Conservation (phyloP, 2,888 invertebrate genomes). For the Leucophora obtusa region DNA sequence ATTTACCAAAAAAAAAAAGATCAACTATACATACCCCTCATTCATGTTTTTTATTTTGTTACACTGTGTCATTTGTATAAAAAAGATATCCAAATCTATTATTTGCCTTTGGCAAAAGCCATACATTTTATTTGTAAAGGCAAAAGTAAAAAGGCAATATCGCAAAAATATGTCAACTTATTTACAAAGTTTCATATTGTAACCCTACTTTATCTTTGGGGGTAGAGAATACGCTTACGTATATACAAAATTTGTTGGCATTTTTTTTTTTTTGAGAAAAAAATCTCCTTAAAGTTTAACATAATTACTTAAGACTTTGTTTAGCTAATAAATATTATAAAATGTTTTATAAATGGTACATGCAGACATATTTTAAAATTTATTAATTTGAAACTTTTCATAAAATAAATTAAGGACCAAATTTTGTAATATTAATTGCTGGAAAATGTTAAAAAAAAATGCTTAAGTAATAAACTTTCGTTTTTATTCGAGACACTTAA, state of each 20-base stretch:
- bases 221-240: neutral
- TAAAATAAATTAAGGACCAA: neutral
- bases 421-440: neutral
- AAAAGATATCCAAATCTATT: constrained; percentile 44
- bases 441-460: neutral
- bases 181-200: neutral
- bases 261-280: neutral
- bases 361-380: neutral
- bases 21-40: too few relatives aligned
- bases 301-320: neutral
- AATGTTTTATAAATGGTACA: neutral
- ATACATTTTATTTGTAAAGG: constrained; percentile 36
- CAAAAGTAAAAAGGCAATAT: neutral
- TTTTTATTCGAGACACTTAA: too few relatives aligned
- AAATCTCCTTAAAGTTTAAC: neutral
- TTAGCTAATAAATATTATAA: neutral
- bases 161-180: neutral
- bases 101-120: constrained; percentile 47
- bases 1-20: too few relatives aligned
- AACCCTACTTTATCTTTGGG: neutral
- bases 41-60: too few relatives aligned
- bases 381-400: neutral
- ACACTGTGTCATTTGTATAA: too few relatives aligned
- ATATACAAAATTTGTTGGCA: too few relatives aligned
- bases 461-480: too few relatives aligned